A percentile compares a stretch with the other conserved stretches of the same genome.
phyloP scores from a whole-genome alignment of 2,888 invertebrate genomes.

The Glaucopsyche alexis region DNA sequence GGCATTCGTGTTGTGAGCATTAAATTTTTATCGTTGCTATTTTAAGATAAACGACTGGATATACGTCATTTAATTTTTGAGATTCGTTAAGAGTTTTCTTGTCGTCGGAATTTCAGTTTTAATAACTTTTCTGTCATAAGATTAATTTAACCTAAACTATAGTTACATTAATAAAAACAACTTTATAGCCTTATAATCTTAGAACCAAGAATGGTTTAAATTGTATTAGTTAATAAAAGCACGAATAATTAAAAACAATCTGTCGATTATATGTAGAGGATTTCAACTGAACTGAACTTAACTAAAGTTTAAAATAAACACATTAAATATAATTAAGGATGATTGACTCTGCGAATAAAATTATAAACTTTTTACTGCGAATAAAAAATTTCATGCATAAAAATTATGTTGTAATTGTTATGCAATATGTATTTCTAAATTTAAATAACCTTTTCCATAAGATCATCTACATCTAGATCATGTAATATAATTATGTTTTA shows the following conservation, averaged over 20 bases:
- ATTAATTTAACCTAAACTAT: background rate
- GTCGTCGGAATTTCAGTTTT: constrained; percentile 3
- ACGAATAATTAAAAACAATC: background rate
- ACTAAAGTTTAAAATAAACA: constrained; percentile 1
- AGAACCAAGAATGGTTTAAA: too few relatives aligned
- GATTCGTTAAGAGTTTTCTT: constrained; percentile 14
- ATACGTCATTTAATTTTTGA: constrained; percentile 30
- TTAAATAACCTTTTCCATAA: background rate
- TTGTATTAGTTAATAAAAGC: too few relatives aligned
- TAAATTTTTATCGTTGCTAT: constrained; percentile 41
- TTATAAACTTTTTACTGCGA: too few relatives aligned
- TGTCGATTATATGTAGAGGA: background rate
- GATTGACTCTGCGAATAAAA: background rate
- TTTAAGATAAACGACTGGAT: constrained; percentile 37
- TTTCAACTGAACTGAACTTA: background rate
- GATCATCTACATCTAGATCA: background rate
- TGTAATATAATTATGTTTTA: background rate
- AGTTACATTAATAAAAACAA: too few relatives aligned
- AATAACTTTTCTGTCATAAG: background rate
- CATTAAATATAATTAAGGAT: constrained; percentile 2
- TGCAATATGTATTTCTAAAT: too few relatives aligned
- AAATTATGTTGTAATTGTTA: too few relatives aligned
- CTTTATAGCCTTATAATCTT: too few relatives aligned
- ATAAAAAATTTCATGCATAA: too few relatives aligned
- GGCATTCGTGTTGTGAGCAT: constrained; percentile 37